Base-by-base conservation (phyloP, 64 coral and sea anemone species). In the Astreopora myriophthalma region DNA sequence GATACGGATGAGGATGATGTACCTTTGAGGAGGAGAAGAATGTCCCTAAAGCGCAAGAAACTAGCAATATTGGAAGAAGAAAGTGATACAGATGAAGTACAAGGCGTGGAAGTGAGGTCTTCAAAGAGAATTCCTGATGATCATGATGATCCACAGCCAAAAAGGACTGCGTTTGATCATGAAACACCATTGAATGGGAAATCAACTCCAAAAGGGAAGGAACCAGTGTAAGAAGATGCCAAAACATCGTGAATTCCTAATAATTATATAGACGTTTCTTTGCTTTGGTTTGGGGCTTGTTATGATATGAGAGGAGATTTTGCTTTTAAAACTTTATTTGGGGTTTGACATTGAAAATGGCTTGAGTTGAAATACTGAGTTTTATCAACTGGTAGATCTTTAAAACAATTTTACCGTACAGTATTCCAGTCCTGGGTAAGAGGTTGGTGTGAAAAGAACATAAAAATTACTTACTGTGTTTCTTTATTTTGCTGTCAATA, bases 21-120 rank as follows among this genome's bases (percentile, higher is more conserved):
- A 37, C 19, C 22, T 0, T 2, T 24, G 17, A 62, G 23, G 20
- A 63, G 31, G 35, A 80, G 5, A 31, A 58, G 8, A 80, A 5
- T 26, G 33, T 64, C 57, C 34, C 28, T 64, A 9, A 83, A 83
- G 57, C 79, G 79, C 0, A 34, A 83, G 27, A 83, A 64, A 83
- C 32, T 58, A 0, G 22, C 27, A 35, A 19, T 25, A 25, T 34
- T 31, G 34, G 9, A 62, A 20, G 32, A 64, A 5, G 14, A 23
- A 3, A 83, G 79, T 63, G 52, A 83, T 64, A 35, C 55, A 4
- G 79, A 83, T 25, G 42, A 52, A 6, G 2, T 29, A 25, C 7
- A 78, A 65, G 79, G 37, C 9, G 34, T 23, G 52, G 32, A 62
- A 7, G 8, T 38, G 14, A 62, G 38, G 12, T 6, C 52, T 17